Percentiles rank a stretch among this genome's conserved stretches.
These are phyloP conservation scores for Phymorhynchus buccinoides DNA, from an alignment of 1,140 invertebrate genomes.

Conservation along the genomic window DNA sequence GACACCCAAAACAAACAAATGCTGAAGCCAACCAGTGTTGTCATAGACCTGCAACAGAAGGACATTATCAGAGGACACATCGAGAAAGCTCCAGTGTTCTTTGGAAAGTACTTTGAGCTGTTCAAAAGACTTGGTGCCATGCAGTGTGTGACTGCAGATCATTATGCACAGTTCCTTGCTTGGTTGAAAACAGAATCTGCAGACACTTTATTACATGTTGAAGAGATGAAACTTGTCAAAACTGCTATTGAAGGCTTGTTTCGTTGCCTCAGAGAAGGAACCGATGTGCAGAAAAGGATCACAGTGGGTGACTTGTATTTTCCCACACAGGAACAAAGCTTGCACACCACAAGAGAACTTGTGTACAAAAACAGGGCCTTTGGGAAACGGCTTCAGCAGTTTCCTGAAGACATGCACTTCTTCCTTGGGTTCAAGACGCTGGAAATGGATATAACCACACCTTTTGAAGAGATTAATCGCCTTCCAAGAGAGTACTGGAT, in stretches of 20 bases:
- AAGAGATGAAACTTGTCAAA: conserved; percentile 49
- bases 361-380: conserved; percentile 43
- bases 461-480: conserved; percentile 36
- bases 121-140: conserved; percentile 56
- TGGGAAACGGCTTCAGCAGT: conserved; percentile 20
- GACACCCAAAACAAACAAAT: conserved; percentile 42
- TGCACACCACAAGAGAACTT: conserved; percentile 43
- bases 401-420: conserved; percentile 27
- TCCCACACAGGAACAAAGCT: conserved; percentile 38
- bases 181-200: conserved; percentile 28
- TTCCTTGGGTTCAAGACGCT: conserved; percentile 45
- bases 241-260: conserved; percentile 56
- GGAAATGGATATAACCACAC: conserved; percentile 33
- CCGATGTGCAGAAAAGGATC: neutral
- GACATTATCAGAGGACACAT: conserved; percentile 57
- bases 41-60: conserved; percentile 46
- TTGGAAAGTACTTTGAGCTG: conserved; percentile 49
- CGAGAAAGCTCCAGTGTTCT: conserved; percentile 50
- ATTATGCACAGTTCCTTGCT: conserved; percentile 51
- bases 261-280: neutral
- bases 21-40: conserved; percentile 48
- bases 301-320: conserved; percentile 48
- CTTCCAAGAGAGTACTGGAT: conserved; percentile 48
- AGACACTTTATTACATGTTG: conserved; percentile 52
- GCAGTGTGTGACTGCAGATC: conserved; percentile 39